Base-by-base conservation (phyloP, 2,888 invertebrate species). In the Pandemis corylana region DNA sequence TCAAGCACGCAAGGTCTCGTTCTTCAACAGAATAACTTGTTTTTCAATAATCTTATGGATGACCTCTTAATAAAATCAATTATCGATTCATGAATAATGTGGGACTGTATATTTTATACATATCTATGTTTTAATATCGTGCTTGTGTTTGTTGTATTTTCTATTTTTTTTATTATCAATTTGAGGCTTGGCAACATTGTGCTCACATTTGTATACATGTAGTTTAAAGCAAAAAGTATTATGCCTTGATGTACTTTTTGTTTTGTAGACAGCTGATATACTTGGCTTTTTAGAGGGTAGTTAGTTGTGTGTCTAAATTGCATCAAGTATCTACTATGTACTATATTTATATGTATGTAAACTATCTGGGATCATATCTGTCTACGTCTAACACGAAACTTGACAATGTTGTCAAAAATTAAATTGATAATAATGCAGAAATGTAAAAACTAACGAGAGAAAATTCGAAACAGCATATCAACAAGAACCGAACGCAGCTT, bases 101-200 rank as follows among this genome's bases (percentile, higher is more conserved):
- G 78, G 77, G 74, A 76, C 78, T 73, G 64, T 72, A 62, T 76
- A 76, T 76, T 79, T 80, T 77, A 78, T 84, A 80, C 82, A 78
- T 87, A 81, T 87, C 78, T 84, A 85, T 85, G 84, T 81, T 80
- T 81, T 78, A 78, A 85, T 85, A 84, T 83, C 80, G 90, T 94
- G 94, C 93, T 92, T 94, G 91, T 93, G 92, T 92, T 91, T 92
- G 91, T 92, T 89, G 88, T 90, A 81, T 83, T 81, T 82, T 80
- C 77, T 80, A 75, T 80, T 82, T 83, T 89, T 80, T 90, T 93
- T 93, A 93, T 94, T 94, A 94, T 94, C 94, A 94, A 94, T 94
- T 94, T 90, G 94, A 92, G 87, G 94, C 93, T 94, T 94, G 94
- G 94, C 94, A 94, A 94, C 94, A 94, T 94, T 94, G 94, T 93